Evolutionary conservation across 2,888 invertebrate genomes (phyloP), one percentile per base, ranked within the genome.

Genomic region (Esperia sulphurella): DNA sequence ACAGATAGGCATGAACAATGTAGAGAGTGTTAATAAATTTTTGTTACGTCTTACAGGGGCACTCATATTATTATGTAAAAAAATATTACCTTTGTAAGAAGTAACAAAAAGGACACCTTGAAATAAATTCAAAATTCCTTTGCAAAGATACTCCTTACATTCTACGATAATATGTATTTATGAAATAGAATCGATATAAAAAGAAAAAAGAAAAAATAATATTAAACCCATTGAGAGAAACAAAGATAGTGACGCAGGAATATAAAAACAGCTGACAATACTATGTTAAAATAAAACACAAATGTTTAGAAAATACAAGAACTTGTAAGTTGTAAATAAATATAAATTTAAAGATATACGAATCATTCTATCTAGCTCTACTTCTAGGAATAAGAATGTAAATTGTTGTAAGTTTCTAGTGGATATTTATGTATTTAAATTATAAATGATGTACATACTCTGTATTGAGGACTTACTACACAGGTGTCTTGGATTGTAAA

Each of bases 261-360:
- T 76, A 82, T 76, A 82, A 72, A 77, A 83, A 74, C 85, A 84
- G 82, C 84, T 80, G 88, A 89, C 88, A 89, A 89, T 89, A 89
- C 83, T 87, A 89, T 71, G 75, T 74, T 86, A 78, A 77, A 79
- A 78, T 86, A 78, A 77, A 79, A 78, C 78, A 79, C 72, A 82
- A 77, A 77, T 71, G 77, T 70, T 81, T 79, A 83, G 78, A 69
- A 56, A 68, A 64, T 59, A 61, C 55, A 58, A 63, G 60, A 58
- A 63, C 49, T 37, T 78, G 77, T 75, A 77, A 49, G 77, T 76
- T 78, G 77, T 75, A 77, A 49, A 78, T 76, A 76, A 78, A 71
- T 69, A 69, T 73, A 71, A 54, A 68, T 75, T 67, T 83, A 79
- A 80, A 75, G 76, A 74, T 84, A 86, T 86, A 87, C 83, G 85